Conservation (phyloP, 2,888 invertebrate species). For the Iphiclides podalirius region DNA sequence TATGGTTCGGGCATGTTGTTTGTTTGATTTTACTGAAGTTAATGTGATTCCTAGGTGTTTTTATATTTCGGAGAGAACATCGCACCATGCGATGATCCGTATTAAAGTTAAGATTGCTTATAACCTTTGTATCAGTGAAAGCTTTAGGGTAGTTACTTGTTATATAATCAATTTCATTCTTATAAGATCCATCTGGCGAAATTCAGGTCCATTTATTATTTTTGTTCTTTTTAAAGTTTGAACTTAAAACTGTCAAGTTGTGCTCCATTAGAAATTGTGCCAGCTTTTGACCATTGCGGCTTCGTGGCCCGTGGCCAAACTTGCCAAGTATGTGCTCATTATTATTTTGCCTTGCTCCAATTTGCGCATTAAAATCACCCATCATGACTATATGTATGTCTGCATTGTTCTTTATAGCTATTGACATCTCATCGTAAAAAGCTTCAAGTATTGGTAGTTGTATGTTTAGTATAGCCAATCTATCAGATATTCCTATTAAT, state of each 20-base stretch:
- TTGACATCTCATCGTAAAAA: too few relatives aligned
- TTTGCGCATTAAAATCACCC: neutral
- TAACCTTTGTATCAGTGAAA: neutral
- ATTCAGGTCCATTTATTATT: neutral
- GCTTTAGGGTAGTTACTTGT: neutral
- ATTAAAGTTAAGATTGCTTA: slow-evolving; percentile 20
- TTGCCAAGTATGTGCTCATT: neutral
- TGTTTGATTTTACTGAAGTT: neutral
- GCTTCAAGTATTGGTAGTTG: too few relatives aligned
- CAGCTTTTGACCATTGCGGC: neutral
- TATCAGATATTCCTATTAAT: too few relatives aligned
- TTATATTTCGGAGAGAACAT: too few relatives aligned
- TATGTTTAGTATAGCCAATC: too few relatives aligned
- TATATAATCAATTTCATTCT: neutral
- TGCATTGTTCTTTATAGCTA: slow-evolving; percentile 17
- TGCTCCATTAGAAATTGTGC: slow-evolving; percentile 22
- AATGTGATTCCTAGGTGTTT: too few relatives aligned
- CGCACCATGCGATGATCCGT: too few relatives aligned
- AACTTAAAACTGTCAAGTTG: slow-evolving; percentile 17
- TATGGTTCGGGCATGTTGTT: slow-evolving; percentile 7
- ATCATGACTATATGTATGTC: slow-evolving; percentile 2
- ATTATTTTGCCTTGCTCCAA: neutral
- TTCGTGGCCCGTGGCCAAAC: neutral
- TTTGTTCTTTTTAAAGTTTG: slow-evolving; percentile 13
- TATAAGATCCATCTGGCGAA: neutral